These are phyloP conservation scores for Thereuonema tuberculata DNA, from an alignment of 1,140 invertebrate species.

Conservation along the genomic window DNA sequence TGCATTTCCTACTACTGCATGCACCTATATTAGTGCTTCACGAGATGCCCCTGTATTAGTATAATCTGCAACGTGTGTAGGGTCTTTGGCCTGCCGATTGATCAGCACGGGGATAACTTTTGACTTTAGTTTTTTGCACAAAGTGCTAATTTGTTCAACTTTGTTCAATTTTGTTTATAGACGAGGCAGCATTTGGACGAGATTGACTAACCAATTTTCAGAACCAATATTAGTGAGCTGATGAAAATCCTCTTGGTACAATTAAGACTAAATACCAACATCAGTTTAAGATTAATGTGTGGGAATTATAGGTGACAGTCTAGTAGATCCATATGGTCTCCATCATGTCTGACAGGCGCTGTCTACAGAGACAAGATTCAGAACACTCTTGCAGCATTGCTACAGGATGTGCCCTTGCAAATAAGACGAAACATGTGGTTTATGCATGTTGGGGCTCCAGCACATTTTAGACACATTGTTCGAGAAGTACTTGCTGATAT, in stretches of 20 bases:
- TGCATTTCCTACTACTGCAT: background rate
- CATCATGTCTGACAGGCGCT: background rate
- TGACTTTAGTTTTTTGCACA: slow-evolving; percentile 2
- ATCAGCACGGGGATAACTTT: background rate
- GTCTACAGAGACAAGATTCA: slow-evolving; percentile 7
- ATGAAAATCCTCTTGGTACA: slow-evolving; percentile 14
- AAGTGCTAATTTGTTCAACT: background rate
- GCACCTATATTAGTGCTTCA: background rate
- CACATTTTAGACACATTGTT: slow-evolving; percentile 12
- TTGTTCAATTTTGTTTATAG: slow-evolving; percentile 8
- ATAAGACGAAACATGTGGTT: slow-evolving; percentile 11
- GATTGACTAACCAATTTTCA: slow-evolving; percentile 14
- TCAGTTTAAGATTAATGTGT: slow-evolving; percentile 3
- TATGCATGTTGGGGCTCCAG: too few relatives aligned
- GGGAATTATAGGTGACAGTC: slow-evolving; percentile 4
- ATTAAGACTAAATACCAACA: slow-evolving; percentile 7
- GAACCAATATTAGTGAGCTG: slow-evolving; percentile 11
- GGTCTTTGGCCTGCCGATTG: background rate
- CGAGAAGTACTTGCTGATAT: slow-evolving; percentile 10
- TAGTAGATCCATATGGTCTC: slow-evolving; percentile 13
- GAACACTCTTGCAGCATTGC: background rate
- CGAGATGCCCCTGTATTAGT: background rate
- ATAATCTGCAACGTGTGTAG: background rate
- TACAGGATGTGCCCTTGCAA: slow-evolving; percentile 10
- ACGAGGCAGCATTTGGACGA: slow-evolving; percentile 10